Evolutionary conservation across 1,140 invertebrate species (phyloP).

Genomic region (Daktulosphaira vitifoliae): DNA sequence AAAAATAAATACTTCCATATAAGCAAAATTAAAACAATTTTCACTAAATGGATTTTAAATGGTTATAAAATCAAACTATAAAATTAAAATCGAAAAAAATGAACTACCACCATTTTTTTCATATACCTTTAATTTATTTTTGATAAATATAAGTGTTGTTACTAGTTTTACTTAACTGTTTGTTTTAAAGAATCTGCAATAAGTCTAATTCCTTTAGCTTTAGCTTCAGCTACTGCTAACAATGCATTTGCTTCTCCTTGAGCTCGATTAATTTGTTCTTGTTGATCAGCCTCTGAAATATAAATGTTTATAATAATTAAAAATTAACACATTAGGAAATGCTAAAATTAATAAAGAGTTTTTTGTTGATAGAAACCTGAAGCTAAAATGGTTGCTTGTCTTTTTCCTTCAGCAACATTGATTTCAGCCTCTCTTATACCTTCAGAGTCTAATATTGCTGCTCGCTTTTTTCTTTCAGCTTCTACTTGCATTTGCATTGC

Average conservation of each 20-base stretch:
- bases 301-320: conserved; percentile 21
- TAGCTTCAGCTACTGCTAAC: conserved; percentile 71
- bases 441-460: conserved; percentile 94
- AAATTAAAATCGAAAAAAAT: too few relatives aligned
- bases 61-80: too few relatives aligned
- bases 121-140: too few relatives aligned
- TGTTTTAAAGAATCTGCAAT: conserved; percentile 58
- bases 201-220: conserved; percentile 65
- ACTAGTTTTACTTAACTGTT: conserved; percentile 3
- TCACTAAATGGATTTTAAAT: too few relatives aligned
- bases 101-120: too few relatives aligned
- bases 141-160: neutral
- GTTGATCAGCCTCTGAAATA: conserved; percentile 65
- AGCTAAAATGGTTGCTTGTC: conserved; percentile 81
- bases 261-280: conserved; percentile 81
- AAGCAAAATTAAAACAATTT: too few relatives aligned
- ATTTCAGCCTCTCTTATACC: conserved; percentile 89
- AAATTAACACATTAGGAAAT: neutral
- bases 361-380: conserved; percentile 57
- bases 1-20: too few relatives aligned
- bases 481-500: conserved; percentile 99
- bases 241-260: conserved; percentile 80
- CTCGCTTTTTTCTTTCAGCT: conserved; percentile 92
- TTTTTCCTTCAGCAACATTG: conserved; percentile 94
- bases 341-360: neutral